phyloP scores from a whole-genome alignment of 2,113 vertebrate species.

The Microcebus lehilahytsara region DNA sequence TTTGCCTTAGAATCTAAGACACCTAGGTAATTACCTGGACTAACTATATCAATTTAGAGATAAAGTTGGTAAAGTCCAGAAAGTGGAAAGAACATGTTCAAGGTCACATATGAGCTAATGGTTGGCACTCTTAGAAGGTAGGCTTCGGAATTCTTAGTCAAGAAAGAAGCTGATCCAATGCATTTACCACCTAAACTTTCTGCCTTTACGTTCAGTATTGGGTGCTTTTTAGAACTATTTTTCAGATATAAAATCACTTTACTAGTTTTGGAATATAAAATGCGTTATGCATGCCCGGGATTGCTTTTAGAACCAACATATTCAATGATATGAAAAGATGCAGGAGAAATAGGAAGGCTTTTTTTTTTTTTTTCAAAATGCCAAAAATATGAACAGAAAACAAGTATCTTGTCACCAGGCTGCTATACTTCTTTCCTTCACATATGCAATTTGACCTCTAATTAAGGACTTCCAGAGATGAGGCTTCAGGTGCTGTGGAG shows the following conservation, averaged over 20 bases:
- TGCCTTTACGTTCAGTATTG: neutral
- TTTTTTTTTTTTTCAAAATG: neutral
- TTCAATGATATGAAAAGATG: constrained; percentile 29
- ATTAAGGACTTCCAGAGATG: neutral
- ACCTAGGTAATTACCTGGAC: neutral
- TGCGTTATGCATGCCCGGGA: neutral
- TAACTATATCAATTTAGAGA: constrained; percentile 4
- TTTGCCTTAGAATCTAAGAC: neutral
- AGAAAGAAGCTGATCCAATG: neutral
- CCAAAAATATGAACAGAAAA: constrained; percentile 16
- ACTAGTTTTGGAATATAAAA: constrained; percentile 31
- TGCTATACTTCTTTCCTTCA: neutral
- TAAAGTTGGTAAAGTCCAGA: neutral
- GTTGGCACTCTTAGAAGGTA: neutral
- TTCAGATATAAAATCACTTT: constrained; percentile 20
- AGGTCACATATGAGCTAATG: neutral
- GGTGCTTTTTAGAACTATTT: neutral
- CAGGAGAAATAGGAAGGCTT: neutral
- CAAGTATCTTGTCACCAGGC: neutral
- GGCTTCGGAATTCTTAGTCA: neutral
- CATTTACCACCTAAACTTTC: neutral
- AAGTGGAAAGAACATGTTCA: neutral
- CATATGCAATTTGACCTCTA: neutral
- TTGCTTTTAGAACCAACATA: neutral
- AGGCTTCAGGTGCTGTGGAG: neutral